Evolutionary conservation across 2,797 vertebrate species (phyloP).

Genomic region (Cyprinodon diabolis): DNA sequence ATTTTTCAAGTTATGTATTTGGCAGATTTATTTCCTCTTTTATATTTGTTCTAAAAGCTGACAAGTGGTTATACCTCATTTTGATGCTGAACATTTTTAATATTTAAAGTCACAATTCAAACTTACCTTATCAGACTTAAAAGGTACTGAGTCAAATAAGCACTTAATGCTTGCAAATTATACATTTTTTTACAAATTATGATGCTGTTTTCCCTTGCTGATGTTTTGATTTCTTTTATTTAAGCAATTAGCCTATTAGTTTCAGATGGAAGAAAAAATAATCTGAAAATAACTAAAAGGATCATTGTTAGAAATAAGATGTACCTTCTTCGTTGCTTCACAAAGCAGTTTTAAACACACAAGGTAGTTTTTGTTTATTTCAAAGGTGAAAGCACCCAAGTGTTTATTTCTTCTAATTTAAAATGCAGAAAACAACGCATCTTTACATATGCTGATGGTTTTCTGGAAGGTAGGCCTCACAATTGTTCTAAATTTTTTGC

Average conservation of each 20-base stretch:
- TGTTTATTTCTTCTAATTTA: constrained; percentile 89
- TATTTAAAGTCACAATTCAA: constrained; percentile 44
- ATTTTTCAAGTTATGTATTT: constrained; percentile 90
- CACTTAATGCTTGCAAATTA: constrained; percentile 65
- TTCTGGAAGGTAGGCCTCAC: constrained; percentile 84
- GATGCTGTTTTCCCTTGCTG: constrained; percentile 56
- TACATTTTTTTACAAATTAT: constrained; percentile 48
- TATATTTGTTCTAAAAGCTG: constrained; percentile 85
- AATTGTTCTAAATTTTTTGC: constrained; percentile 72
- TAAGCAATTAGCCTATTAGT: neutral
- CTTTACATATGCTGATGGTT: constrained; percentile 76
- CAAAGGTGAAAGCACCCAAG: constrained; percentile 92
- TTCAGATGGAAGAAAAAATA: constrained; percentile 34
- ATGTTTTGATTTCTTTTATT: constrained; percentile 37
- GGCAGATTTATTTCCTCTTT: constrained; percentile 76
- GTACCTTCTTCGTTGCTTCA: constrained; percentile 57
- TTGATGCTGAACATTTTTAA: constrained; percentile 83
- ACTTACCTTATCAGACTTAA: constrained; percentile 30
- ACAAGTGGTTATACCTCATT: constrained; percentile 91
- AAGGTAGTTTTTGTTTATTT: constrained; percentile 84
- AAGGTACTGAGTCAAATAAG: constrained; percentile 69
- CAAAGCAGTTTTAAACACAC: constrained; percentile 83
- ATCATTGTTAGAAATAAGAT: constrained; percentile 65
- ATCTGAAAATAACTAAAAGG: constrained; percentile 58
- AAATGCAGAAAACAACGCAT: constrained; percentile 80